Conservation (phyloP, 2,888 invertebrate species). For the Thymelicus acteon region DNA sequence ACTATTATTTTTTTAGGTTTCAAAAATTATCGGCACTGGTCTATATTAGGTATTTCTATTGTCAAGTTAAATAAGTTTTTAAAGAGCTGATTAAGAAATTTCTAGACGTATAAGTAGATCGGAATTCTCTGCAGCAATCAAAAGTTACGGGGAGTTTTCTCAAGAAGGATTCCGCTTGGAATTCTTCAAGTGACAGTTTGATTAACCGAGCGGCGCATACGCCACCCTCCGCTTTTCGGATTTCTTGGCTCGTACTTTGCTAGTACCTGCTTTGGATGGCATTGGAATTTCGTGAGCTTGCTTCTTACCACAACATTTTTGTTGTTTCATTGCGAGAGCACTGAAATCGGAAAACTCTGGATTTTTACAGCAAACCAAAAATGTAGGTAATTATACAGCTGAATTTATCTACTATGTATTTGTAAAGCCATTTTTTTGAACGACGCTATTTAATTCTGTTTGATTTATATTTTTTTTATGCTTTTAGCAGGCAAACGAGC, state of each 20-base stretch:
- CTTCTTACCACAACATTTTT: constrained; percentile 42
- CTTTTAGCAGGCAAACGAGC: too few relatives aligned
- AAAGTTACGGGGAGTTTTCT: constrained; percentile 81
- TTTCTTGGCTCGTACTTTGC: constrained; percentile 69
- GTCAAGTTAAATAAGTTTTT: constrained; percentile 49
- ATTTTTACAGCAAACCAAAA: neutral
- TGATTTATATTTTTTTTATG: too few relatives aligned
- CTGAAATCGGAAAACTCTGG: neutral
- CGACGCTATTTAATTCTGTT: too few relatives aligned
- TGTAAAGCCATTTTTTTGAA: too few relatives aligned
- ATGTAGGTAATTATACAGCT: constrained; percentile 2
- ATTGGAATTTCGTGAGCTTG: constrained; percentile 46
- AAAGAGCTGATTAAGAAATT: constrained; percentile 76
- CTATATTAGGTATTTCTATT: too few relatives aligned
- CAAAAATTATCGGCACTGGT: too few relatives aligned
- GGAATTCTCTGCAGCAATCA: constrained; percentile 78
- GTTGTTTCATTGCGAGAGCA: constrained; percentile 36
- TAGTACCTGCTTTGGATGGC: constrained; percentile 69
- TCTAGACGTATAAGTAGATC: constrained; percentile 73
- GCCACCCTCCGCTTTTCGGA: constrained; percentile 70
- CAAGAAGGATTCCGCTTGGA: constrained; percentile 79
- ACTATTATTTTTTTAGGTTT: too few relatives aligned
- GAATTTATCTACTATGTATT: neutral
- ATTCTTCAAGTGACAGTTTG: constrained; percentile 85
- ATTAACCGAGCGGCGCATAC: constrained; percentile 83